phyloP scores from a whole-genome alignment of 2,113 vertebrate genomes.

The Ibidorhyncha struthersii region DNA sequence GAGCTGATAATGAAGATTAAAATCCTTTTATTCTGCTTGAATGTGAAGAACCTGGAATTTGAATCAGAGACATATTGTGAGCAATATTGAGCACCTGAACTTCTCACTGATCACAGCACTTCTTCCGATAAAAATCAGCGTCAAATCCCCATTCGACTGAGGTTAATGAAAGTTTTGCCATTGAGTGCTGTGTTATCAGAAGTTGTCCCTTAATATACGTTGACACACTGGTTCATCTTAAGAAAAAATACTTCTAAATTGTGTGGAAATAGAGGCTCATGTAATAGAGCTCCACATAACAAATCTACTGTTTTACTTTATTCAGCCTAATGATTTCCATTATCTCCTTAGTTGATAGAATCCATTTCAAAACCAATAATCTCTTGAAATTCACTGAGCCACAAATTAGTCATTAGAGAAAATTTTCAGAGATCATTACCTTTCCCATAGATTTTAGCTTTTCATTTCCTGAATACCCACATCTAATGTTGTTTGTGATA shows the following conservation, averaged over 20 bases:
- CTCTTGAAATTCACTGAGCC: slow-evolving; percentile 81
- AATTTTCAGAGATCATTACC: slow-evolving; percentile 85
- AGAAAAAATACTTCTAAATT: slow-evolving; percentile 62
- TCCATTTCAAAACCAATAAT: slow-evolving; percentile 83
- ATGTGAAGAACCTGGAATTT: background rate
- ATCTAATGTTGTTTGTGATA: slow-evolving; percentile 48
- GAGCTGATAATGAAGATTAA: slow-evolving; percentile 50
- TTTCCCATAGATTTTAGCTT: slow-evolving; percentile 77
- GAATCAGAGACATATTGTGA: background rate
- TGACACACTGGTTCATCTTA: slow-evolving; percentile 21
- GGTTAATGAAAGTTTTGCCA: slow-evolving; percentile 24
- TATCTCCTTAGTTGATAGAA: slow-evolving; percentile 81
- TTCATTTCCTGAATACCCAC: slow-evolving; percentile 67
- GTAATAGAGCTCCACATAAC: slow-evolving; percentile 55
- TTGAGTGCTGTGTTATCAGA: background rate
- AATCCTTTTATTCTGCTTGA: slow-evolving; percentile 3
- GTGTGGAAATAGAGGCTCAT: slow-evolving; percentile 43
- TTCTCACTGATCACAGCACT: background rate
- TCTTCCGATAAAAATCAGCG: slow-evolving; percentile 5
- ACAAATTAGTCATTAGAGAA: slow-evolving; percentile 84
- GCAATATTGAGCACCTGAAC: background rate
- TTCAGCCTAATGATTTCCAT: slow-evolving; percentile 80
- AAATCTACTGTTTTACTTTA: slow-evolving; percentile 73
- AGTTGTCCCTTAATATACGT: background rate
- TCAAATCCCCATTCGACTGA: background rate